Percentiles rank a stretch among this genome's conserved stretches.
Evolutionary conservation across 2,888 invertebrate species (phyloP).

Genomic region (Amaurobius ferox): DNA sequence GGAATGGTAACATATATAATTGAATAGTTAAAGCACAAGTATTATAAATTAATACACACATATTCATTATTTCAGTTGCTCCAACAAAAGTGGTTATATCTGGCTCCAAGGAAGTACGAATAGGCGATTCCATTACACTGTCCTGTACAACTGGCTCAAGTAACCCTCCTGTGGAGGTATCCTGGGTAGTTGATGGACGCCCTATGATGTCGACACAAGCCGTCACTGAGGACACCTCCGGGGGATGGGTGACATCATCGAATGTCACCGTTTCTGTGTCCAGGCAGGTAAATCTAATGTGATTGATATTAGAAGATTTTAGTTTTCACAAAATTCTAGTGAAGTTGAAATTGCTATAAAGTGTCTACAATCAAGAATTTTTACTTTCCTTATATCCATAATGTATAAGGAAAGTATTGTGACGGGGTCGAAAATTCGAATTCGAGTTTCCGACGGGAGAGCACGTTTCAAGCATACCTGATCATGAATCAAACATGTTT

Average conservation of each 20-base stretch:
- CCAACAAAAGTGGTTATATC: slow-evolving; percentile 74
- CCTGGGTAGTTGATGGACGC: slow-evolving; percentile 78
- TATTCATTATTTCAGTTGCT: slow-evolving; percentile 72
- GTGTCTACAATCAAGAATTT: too few relatives aligned
- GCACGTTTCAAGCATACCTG: too few relatives aligned
- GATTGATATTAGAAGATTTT: slow-evolving; percentile 42
- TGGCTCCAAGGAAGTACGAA: slow-evolving; percentile 74
- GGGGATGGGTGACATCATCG: slow-evolving; percentile 93
- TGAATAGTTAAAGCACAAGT: too few relatives aligned
- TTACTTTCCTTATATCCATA: too few relatives aligned
- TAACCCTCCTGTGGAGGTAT: slow-evolving; percentile 80
- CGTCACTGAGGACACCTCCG: slow-evolving; percentile 79
- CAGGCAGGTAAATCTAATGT: slow-evolving; percentile 74
- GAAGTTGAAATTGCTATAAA: too few relatives aligned
- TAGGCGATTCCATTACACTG: slow-evolving; percentile 82
- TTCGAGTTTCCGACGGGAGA: too few relatives aligned
- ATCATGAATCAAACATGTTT: too few relatives aligned
- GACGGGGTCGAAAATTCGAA: too few relatives aligned
- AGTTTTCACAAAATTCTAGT: neutral
- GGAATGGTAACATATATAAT: too few relatives aligned
- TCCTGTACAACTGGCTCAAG: slow-evolving; percentile 93
- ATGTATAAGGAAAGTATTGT: too few relatives aligned
- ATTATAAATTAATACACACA: too few relatives aligned
- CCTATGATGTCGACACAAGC: slow-evolving; percentile 73
- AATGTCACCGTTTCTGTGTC: slow-evolving; percentile 86